Evolutionary conservation across 2,797 vertebrate genomes (phyloP).

Genomic region (Oceanodroma leucorhoa): DNA sequence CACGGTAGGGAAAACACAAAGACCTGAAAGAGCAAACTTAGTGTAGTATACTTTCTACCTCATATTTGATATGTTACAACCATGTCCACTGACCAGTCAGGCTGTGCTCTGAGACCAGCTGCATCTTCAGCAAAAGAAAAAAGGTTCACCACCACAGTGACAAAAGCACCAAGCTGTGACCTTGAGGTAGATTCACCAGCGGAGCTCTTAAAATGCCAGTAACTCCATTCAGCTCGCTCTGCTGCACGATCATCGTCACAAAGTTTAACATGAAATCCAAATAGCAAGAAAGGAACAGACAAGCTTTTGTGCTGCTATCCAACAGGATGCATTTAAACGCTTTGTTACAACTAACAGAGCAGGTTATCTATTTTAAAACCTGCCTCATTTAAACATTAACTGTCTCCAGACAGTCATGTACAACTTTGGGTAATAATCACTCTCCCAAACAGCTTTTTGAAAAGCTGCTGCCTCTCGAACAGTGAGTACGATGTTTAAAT

Average conservation of each 20-base stretch:
- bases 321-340: background rate
- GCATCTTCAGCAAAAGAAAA: background rate
- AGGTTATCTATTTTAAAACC: background rate
- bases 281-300: background rate
- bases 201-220: background rate
- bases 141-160: background rate
- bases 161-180: background rate
- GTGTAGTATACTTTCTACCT: background rate
- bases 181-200: background rate
- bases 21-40: background rate
- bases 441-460: background rate
- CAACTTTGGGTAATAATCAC: background rate
- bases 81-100: background rate
- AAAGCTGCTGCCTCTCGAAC: background rate
- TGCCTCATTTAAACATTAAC: background rate
- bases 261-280: background rate
- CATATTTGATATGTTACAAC: background rate
- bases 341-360: background rate
- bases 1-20: background rate
- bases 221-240: background rate
- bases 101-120: background rate
- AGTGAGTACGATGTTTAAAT: background rate
- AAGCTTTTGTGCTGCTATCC: background rate
- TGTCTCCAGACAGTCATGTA: background rate
- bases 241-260: accelerated